Evolutionary conservation across 2,113 vertebrate species (phyloP).

Genomic region (Origma solitaria): DNA sequence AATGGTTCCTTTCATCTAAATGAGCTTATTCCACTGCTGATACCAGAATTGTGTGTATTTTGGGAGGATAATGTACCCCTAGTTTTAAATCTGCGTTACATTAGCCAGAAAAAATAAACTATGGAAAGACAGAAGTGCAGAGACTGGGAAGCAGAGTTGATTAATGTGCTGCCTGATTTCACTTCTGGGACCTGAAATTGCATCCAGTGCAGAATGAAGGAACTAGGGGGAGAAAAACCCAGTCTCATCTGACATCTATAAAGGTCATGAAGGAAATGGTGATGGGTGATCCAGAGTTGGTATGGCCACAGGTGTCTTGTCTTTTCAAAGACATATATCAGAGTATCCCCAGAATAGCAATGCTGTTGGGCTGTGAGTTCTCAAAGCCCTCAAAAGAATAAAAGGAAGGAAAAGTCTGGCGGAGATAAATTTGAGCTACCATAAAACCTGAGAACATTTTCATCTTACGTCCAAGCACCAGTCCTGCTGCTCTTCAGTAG

Average conservation of each 20-base stretch:
- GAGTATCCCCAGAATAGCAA: background rate
- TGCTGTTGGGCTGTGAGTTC: background rate
- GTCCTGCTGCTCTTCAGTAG: background rate
- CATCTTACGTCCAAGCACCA: background rate
- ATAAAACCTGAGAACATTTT: background rate
- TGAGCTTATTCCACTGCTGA: slow-evolving; percentile 15
- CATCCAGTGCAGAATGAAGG: slow-evolving; percentile 39
- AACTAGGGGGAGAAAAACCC: background rate
- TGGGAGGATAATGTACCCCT: background rate
- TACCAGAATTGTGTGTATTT: background rate
- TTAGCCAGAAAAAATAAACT: slow-evolving; percentile 44
- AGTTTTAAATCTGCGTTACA: slow-evolving; percentile 5
- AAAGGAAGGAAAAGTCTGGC: background rate
- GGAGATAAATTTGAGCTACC: background rate
- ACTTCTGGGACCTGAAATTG: slow-evolving; percentile 57
- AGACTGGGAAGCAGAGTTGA: slow-evolving; percentile 29
- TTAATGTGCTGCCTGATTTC: slow-evolving; percentile 66
- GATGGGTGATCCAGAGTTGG: background rate
- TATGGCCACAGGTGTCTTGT: slow-evolving; percentile 14
- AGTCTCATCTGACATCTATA: slow-evolving; percentile 48
- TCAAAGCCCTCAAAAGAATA: background rate
- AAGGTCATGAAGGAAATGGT: slow-evolving; percentile 62
- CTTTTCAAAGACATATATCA: background rate
- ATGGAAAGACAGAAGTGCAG: background rate
- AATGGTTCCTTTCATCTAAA: slow-evolving; percentile 49